These are phyloP conservation scores for Eupithecia exiguata DNA, from an alignment of 2,888 invertebrate genomes.

Conservation along the genomic window DNA sequence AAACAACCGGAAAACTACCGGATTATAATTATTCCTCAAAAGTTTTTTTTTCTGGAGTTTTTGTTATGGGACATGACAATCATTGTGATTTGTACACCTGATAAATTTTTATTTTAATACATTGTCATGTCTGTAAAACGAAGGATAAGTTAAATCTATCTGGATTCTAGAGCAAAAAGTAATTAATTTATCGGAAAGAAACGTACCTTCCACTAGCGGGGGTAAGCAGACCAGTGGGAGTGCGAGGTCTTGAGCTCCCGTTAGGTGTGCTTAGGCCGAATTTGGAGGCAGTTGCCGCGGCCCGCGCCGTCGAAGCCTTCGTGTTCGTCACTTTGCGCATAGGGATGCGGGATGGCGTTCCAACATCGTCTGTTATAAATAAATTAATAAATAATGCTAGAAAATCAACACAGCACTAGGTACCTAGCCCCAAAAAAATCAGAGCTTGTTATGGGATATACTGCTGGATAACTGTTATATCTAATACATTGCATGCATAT, in stretches of 20 bases:
- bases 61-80: neutral
- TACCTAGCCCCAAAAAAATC: too few relatives aligned
- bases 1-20: neutral
- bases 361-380: slow-evolving; percentile 85
- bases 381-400: too few relatives aligned
- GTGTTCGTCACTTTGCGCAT: slow-evolving; percentile 87
- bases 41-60: neutral
- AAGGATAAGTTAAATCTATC: slow-evolving; percentile 20
- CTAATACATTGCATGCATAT: too few relatives aligned
- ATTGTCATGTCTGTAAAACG: neutral
- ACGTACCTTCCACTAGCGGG: slow-evolving; percentile 88
- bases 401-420: too few relatives aligned
- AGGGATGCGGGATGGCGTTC: slow-evolving; percentile 92
- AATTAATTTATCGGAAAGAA: slow-evolving; percentile 6
- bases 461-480: too few relatives aligned
- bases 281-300: slow-evolving; percentile 85
- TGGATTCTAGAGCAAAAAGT: slow-evolving; percentile 15
- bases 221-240: slow-evolving; percentile 90
- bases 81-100: neutral
- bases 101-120: neutral
- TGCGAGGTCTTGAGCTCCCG: slow-evolving; percentile 87
- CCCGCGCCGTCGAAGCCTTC: slow-evolving; percentile 79
- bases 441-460: too few relatives aligned
- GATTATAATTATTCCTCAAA: neutral
- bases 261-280: slow-evolving; percentile 84